Evolutionary conservation across 1,140 invertebrate species (phyloP), one percentile per base, ranked within the genome.

Genomic region (Coenobita brevimanus): DNA sequence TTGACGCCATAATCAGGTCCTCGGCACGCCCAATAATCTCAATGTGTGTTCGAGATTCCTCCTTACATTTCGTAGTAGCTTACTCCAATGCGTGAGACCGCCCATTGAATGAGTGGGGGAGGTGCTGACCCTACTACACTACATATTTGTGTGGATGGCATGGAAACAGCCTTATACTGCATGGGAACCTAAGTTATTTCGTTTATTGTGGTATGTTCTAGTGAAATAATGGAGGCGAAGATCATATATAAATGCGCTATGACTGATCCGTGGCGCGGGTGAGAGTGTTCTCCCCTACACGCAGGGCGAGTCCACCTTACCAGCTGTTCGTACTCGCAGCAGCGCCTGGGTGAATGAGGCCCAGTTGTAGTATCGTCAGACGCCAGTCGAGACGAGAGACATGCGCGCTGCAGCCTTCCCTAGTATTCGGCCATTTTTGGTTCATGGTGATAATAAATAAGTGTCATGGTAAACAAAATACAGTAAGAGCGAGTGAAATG

Each of bases 321-420:
- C 89, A 90, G 89, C 89, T 90, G 89, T 87, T 88, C 64, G 89
- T 90, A 90, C 89, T 90, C 89, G 89, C 89, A 90, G 89, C 89
- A 90, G 84, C 84, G 82, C 73, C 80, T 80, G 89, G 81, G 85
- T 90, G 89, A 90, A 88, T 88, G 89, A 90, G 85, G 89, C 80
- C 85, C 73, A 90, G 89, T 90, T 90, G 89, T 90, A 90, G 89
- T 90, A 90, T 84, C 50, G 85, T 71, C 82, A 84, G 82, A 80
- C 82, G 85, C 85, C 85, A 82, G 86, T 62, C 67, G 79, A 27
- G 86, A 87, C 73, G 76, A 46, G 71, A 87, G 82, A 90, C 89
- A 90, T 90, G 89, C 89, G 89, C 89, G 80, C 62, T 82, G 79
- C 54, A 36, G 54, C 86, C 79, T 60, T 76, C 36, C 79, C 60